Evolutionary conservation across 1,140 invertebrate genomes (phyloP).

Genomic region (Bombus affinis): DNA sequence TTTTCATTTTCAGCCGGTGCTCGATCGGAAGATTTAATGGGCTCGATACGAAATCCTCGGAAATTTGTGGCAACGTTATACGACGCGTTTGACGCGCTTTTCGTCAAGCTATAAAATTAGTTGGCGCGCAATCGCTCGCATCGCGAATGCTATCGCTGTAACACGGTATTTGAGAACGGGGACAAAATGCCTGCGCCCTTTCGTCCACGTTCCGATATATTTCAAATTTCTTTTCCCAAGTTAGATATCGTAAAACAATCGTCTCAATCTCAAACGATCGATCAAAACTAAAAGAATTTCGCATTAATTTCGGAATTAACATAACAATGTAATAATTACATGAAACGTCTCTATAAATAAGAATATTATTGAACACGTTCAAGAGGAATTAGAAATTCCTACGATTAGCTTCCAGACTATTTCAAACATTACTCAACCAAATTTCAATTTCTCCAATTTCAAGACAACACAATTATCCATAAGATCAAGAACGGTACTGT

Average conservation of each 20-base stretch:
- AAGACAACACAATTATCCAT: too few relatives aligned
- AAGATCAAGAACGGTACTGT: too few relatives aligned
- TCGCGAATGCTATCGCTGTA: not conserved
- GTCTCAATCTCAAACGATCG: not conserved
- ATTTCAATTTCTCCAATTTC: too few relatives aligned
- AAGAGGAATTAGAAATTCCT: too few relatives aligned
- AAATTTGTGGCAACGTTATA: conserved; percentile 12
- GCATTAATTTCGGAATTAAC: too few relatives aligned
- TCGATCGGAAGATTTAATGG: conserved; percentile 40
- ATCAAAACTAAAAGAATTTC: too few relatives aligned
- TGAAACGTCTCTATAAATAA: too few relatives aligned
- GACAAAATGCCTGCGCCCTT: not conserved
- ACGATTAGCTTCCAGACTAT: too few relatives aligned
- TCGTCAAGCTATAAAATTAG: conserved; percentile 9
- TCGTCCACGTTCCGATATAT: too few relatives aligned
- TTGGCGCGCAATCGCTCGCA: not conserved
- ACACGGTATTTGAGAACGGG: not conserved
- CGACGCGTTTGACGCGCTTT: conserved; percentile 4
- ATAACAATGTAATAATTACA: rapidly evolving
- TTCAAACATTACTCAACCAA: too few relatives aligned
- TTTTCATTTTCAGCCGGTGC: conserved; percentile 70
- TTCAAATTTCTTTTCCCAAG: not conserved
- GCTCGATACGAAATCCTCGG: conserved; percentile 16
- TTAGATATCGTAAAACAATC: not conserved
- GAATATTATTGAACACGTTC: too few relatives aligned